Base-by-base conservation (phyloP, 2,113 vertebrate species). In the Spea bombifrons region DNA sequence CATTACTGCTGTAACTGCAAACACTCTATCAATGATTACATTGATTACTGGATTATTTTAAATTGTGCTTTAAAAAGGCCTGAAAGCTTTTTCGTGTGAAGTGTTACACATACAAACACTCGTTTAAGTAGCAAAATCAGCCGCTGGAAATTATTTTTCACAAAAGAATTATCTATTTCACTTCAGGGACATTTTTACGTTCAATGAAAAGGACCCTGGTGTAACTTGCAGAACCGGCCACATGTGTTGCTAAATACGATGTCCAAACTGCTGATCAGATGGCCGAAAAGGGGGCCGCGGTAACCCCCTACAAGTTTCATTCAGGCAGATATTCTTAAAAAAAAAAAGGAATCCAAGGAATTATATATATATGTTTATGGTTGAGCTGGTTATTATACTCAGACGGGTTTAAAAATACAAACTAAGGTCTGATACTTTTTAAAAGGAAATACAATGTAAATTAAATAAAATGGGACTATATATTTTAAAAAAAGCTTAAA, bases 1-100 rank as follows among this genome's bases (percentile, higher is more conserved):
- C 81, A 85, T 87, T 86, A 86, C 71, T 83, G 80, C 81, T 83
- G 43, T 64, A 83, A 84, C 80, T 84, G 86, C 77, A 73, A 85
- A 76, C 81, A 86, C 49, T 59, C 69, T 75, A 78, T 70, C 72
- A 81, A 76, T 53, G 75, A 83, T 46, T 86, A 83, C 78, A 70
- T 79, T 85, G 83, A 82, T 84, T 86, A 85, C 53, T n/a, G 79
- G 44, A 0, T 85, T 86, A 76, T 82, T 83, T 83, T 65, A 15
- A 67, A 81, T 72, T 0, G 71, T 59, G 63, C 77, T 13, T 82
- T 48, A 30, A 69, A 76, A 84, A 84, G 44, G 52, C 75, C 82
- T 83, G 82, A 81, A 83, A 87, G 85, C 50, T 84, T 76, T 59
- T 83, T 86, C 81, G 80, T 71, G 71, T 79, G 70, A 66, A 79